Base-by-base conservation (phyloP, 2,888 invertebrate genomes). In the Gandaritis pyraliata region DNA sequence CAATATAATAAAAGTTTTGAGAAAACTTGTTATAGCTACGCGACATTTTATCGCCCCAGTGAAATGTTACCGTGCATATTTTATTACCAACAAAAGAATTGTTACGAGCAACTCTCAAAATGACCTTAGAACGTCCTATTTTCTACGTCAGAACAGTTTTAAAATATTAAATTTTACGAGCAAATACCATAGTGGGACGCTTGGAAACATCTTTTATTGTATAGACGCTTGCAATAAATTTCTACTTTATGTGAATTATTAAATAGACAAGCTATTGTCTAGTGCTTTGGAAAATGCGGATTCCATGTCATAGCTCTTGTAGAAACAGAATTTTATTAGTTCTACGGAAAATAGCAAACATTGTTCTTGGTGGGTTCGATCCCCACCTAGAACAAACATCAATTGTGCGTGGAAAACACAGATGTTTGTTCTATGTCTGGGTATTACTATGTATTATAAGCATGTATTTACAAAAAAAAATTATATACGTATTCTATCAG, bases 81-180 rank as follows among this genome's bases (percentile, higher is more conserved):
- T 61, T 52, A 61, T 63, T 36, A 18, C 33, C 8, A 49, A 54
- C 61, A 62, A 58, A 18, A 38, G 53, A 53, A 57, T 65, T 46
- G 45, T 52, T 57, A 58, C 48, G 57, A 61, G 36, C 57, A 12
- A 23, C 23, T 50, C 63, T 54, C 63, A 30, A 15, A 65, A 68
- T 56, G 58, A 49, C 43, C 55, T 54, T 54, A 62, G 38, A 56
- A 57, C 18, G 61, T 58, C 64, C 60, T 57, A 55, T 59, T 65
- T 61, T 63, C 66, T 65, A 58, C 38, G 59, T 49, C 63, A 61
- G 58, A 64, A 67, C 56, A 59, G 49, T 60, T 61, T 41, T 57
- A 73, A 64, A 72, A 78, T 77, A 72, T 65, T 76, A 72, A 66
- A 77, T 72, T 73, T 75, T 71, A 78, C 58, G 73, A 70, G 43